phyloP scores from a whole-genome alignment of 2,113 vertebrate species.

The Hystrix brachyura region DNA sequence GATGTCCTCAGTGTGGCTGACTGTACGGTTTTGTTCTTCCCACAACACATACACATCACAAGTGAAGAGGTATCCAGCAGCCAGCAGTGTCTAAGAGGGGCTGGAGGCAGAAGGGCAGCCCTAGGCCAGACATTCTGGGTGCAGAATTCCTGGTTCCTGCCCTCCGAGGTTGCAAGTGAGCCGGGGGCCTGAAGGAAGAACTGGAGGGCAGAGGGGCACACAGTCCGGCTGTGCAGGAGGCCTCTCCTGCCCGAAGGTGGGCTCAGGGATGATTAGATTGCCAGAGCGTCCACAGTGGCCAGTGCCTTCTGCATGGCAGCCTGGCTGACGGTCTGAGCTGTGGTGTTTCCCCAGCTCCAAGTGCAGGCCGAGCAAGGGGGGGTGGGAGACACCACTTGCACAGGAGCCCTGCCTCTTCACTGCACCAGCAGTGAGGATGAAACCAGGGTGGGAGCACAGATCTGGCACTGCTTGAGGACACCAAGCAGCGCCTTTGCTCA shows the following conservation, averaged over 20 bases:
- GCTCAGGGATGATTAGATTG: background rate
- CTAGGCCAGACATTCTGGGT: slow-evolving; percentile 72
- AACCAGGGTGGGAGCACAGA: background rate
- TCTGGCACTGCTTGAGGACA: background rate
- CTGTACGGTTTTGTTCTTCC: slow-evolving; percentile 59
- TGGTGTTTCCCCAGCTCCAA: background rate
- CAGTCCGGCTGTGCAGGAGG: slow-evolving; percentile 50
- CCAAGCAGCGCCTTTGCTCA: background rate
- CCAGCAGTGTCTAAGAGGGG: slow-evolving; percentile 77
- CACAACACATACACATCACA: slow-evolving; percentile 87
- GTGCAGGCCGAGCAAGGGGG: background rate
- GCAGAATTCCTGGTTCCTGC: slow-evolving; percentile 75
- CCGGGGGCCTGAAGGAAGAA: background rate
- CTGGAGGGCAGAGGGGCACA: slow-evolving; percentile 62
- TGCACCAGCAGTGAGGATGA: background rate
- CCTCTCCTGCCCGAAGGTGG: background rate
- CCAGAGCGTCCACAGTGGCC: slow-evolving; percentile 19
- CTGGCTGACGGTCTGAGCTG: background rate
- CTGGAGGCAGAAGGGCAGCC: slow-evolving; percentile 3
- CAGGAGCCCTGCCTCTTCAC: background rate
- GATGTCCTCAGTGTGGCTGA: slow-evolving; percentile 78
- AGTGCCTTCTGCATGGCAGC: background rate
- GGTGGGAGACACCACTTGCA: too few species aligned
- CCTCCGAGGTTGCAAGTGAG: slow-evolving; percentile 42
- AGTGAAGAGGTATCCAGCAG: slow-evolving; percentile 84